Percentiles rank a stretch among this genome's conserved stretches.
Evolutionary conservation across 2,113 vertebrate species (phyloP).

Genomic region (Peromyscus leucopus): DNA sequence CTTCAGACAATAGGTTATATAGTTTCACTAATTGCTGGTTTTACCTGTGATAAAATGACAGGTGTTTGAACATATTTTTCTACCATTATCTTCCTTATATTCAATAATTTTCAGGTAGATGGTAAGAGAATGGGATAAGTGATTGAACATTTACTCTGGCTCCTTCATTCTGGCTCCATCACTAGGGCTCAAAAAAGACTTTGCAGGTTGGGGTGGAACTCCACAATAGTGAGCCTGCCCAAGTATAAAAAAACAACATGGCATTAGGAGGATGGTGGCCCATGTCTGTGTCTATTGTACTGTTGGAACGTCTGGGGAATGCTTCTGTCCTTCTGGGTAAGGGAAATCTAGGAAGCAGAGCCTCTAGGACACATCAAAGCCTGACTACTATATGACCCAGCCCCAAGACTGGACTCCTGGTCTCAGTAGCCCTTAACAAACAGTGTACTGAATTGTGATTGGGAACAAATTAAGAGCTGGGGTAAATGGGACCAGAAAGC

Average conservation of each 20-base stretch:
- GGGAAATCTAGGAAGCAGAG: not conserved
- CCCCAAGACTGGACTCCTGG: fast-evolving
- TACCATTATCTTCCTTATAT: not conserved
- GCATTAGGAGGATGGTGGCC: not conserved
- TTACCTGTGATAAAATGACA: not conserved
- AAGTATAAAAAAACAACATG: too few species aligned
- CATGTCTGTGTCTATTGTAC: fast-evolving
- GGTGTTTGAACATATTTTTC: not conserved
- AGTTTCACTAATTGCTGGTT: not conserved
- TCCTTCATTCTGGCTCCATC: not conserved
- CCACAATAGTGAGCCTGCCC: not conserved
- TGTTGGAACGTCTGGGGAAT: not conserved
- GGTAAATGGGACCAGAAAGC: slow-evolving; percentile 55
- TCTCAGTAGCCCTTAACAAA: not conserved
- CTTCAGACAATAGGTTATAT: not conserved
- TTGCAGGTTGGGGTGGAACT: not conserved
- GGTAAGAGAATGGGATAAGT: not conserved
- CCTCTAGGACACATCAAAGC: not conserved
- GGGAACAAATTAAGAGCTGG: not conserved
- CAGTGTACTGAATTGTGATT: not conserved
- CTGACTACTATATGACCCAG: not conserved
- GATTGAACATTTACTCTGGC: not conserved
- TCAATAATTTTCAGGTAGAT: not conserved
- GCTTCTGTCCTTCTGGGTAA: not conserved
- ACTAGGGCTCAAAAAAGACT: not conserved